These are phyloP conservation scores for Thalassophryne amazonica DNA, from an alignment of 2,797 vertebrate species.

Conservation along the genomic window DNA sequence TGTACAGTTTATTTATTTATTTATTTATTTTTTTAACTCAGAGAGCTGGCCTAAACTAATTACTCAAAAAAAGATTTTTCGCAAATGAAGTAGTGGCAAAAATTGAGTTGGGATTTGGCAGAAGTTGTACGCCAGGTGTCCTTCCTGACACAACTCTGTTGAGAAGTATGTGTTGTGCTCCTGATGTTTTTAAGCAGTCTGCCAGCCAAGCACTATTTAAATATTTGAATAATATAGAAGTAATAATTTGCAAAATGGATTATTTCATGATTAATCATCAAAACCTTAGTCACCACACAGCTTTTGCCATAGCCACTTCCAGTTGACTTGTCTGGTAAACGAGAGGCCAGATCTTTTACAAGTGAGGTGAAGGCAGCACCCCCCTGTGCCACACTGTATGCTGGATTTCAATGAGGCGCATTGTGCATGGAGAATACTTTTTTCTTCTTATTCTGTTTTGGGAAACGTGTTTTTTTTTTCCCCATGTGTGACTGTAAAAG, in stretches of 20 bases:
- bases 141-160: too few species aligned
- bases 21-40: too few species aligned
- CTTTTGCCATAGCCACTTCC: background rate
- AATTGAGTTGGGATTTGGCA: too few species aligned
- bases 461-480: constrained; percentile 45
- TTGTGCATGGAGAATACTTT: constrained; percentile 53
- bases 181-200: too few species aligned
- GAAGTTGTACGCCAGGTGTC: too few species aligned
- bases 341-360: constrained; percentile 12
- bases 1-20: too few species aligned
- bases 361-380: constrained; percentile 20
- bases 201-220: too few species aligned
- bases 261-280: background rate
- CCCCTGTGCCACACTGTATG: constrained; percentile 29
- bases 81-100: too few species aligned
- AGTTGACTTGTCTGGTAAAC: constrained; percentile 9
- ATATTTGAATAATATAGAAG: too few species aligned
- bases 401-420: constrained; percentile 58
- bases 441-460: constrained; percentile 67
- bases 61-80: too few species aligned
- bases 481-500: constrained; percentile 26
- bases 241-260: background rate
- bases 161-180: too few species aligned
- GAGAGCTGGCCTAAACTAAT: too few species aligned
- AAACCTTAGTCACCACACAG: background rate